Conservation (phyloP, 2,113 vertebrate species). For the Boulengerochromis microlepis region DNA sequence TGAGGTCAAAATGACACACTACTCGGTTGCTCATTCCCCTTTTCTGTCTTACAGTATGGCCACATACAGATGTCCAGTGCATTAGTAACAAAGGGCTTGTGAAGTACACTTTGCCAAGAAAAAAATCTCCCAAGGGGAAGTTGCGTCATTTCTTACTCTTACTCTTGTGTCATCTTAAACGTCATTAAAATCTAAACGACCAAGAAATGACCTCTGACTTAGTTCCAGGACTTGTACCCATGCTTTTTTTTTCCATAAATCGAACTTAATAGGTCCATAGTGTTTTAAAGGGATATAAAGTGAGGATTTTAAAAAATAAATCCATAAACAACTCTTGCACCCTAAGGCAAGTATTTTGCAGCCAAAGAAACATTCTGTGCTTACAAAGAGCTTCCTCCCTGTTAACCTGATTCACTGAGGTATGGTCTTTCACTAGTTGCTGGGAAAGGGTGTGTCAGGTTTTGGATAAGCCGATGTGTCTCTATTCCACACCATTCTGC, state of each 20-base stretch:
- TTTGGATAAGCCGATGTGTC: neutral
- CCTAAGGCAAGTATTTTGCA: neutral
- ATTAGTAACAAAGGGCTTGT: neutral
- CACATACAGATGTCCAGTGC: neutral
- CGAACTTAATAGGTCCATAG: neutral
- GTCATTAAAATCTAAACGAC: neutral
- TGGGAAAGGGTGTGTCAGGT: neutral
- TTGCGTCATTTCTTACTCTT: neutral
- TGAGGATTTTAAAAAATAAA: neutral
- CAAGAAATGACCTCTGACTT: neutral
- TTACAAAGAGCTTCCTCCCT: neutral
- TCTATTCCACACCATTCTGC: neutral
- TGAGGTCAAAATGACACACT: neutral
- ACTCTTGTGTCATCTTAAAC: neutral
- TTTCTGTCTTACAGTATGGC: neutral
- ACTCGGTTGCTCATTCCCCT: neutral
- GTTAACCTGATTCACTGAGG: neutral
- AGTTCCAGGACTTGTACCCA: neutral
- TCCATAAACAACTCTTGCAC: neutral
- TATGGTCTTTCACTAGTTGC: neutral
- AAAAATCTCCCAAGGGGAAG: neutral
- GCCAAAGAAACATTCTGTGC: neutral
- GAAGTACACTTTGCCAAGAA: neutral
- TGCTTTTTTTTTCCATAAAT: neutral
- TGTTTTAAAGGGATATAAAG: neutral